Conservation (phyloP, 2,797 vertebrate species). For the Paratrypauchen microcephalus region DNA sequence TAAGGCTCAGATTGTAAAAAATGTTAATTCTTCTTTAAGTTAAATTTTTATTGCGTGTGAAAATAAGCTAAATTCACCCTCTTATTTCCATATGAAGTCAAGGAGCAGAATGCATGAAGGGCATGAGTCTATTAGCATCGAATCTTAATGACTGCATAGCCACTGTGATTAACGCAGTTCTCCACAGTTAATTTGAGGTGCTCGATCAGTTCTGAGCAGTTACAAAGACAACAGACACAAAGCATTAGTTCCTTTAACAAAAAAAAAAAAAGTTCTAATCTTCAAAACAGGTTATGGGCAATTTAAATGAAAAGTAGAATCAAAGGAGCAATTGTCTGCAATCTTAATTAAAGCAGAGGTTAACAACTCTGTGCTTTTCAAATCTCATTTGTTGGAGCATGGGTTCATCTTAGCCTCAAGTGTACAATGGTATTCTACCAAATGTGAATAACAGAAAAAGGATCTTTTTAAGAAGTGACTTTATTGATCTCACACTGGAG, state of each 20-base stretch:
- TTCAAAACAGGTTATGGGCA: slow-evolving; percentile 10
- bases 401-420: background rate
- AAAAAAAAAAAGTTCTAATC: background rate
- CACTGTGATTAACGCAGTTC: slow-evolving; percentile 5
- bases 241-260: slow-evolving; percentile 1
- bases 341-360: slow-evolving; percentile 4
- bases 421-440: background rate
- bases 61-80: background rate
- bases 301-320: slow-evolving; percentile 18
- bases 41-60: too few species aligned
- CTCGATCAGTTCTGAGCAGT: background rate
- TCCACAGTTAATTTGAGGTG: background rate
- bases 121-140: background rate
- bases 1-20: too few species aligned
- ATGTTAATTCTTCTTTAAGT: too few species aligned
- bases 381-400: slow-evolving; percentile 5
- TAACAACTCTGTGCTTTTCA: slow-evolving; percentile 1
- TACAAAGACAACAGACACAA: slow-evolving; percentile 13
- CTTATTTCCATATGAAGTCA: background rate
- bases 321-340: slow-evolving; percentile 3
- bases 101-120: slow-evolving; percentile 1
- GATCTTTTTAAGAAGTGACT: too few species aligned
- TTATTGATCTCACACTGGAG: too few species aligned
- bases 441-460: background rate
- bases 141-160: background rate